Percentiles rank a stretch among this genome's conserved stretches.
These are phyloP conservation scores for Allygus modestus DNA, from an alignment of 2,888 invertebrate genomes.

Conservation along the genomic window DNA sequence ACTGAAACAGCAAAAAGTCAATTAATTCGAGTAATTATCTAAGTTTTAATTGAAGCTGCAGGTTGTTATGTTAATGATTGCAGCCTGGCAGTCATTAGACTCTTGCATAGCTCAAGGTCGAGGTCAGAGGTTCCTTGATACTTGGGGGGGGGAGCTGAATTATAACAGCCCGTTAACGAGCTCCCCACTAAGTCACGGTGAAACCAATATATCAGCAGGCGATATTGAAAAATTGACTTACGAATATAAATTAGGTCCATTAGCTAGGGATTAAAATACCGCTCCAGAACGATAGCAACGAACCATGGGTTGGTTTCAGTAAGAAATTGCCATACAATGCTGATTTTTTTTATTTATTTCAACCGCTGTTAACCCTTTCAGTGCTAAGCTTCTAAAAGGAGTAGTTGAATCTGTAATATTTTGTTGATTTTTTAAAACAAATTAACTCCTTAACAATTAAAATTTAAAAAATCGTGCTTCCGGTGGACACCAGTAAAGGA, in stretches of 20 bases:
- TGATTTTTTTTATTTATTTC: too few species aligned
- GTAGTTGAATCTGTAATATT: too few species aligned
- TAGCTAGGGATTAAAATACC: conserved; percentile 1
- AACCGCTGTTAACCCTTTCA: too few species aligned
- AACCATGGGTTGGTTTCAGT: neutral
- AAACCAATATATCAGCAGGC: neutral
- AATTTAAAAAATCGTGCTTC: too few species aligned
- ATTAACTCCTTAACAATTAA: too few species aligned
- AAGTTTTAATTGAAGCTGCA: conserved; percentile 6
- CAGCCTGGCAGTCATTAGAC: neutral
- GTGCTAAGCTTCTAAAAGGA: too few species aligned
- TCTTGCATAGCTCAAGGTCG: conserved; percentile 4
- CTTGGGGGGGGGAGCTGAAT: neutral
- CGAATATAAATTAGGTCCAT: conserved; percentile 9
- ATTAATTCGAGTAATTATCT: conserved; percentile 7
- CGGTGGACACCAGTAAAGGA: too few species aligned
- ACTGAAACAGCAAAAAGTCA: neutral
- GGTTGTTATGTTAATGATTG: neutral
- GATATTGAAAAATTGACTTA: conserved; percentile 22
- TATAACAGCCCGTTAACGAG: conserved; percentile 12
- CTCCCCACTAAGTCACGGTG: neutral
- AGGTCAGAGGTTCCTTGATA: neutral
- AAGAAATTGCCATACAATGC: neutral
- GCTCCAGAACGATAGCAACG: neutral
- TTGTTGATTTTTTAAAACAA: too few species aligned